Percentiles rank a stretch among this genome's conserved stretches.
Evolutionary conservation across 2,113 vertebrate species (phyloP).

Genomic region (Prionailurus viverrinus): DNA sequence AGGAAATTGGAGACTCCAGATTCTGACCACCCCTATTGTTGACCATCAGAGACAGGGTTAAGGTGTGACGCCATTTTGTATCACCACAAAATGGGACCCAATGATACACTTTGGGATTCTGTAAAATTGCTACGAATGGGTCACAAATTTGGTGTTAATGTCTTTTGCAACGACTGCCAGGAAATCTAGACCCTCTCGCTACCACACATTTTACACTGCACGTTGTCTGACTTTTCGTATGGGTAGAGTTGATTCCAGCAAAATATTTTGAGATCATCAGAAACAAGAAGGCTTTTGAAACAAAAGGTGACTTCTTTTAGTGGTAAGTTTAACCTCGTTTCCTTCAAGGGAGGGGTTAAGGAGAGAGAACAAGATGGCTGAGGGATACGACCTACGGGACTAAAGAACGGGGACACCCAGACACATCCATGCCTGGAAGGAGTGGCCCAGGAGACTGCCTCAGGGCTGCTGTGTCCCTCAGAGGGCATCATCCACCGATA

Average conservation of each 20-base stretch:
- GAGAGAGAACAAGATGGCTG: not conserved
- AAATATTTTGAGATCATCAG: not conserved
- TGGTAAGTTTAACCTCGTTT: not conserved
- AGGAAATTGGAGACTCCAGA: not conserved
- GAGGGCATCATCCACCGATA: fast-evolving
- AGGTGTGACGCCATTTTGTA: not conserved
- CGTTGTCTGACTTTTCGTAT: not conserved
- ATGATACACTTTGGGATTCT: not conserved
- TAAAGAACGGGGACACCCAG: not conserved
- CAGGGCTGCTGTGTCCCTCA: not conserved
- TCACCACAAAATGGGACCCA: not conserved
- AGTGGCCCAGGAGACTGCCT: not conserved
- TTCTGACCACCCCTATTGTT: not conserved
- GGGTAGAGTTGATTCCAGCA: constrained; percentile 16
- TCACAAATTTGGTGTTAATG: not conserved
- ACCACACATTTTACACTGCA: not conserved
- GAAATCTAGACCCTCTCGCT: not conserved
- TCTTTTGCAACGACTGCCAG: not conserved
- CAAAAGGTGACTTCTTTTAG: not conserved
- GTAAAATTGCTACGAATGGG: not conserved
- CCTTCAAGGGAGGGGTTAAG: not conserved
- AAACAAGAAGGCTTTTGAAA: not conserved
- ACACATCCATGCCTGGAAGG: not conserved
- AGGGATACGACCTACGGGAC: not conserved
- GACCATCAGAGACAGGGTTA: not conserved